Base-by-base conservation (phyloP, 2,888 invertebrate genomes). In the Cephus spinipes region DNA sequence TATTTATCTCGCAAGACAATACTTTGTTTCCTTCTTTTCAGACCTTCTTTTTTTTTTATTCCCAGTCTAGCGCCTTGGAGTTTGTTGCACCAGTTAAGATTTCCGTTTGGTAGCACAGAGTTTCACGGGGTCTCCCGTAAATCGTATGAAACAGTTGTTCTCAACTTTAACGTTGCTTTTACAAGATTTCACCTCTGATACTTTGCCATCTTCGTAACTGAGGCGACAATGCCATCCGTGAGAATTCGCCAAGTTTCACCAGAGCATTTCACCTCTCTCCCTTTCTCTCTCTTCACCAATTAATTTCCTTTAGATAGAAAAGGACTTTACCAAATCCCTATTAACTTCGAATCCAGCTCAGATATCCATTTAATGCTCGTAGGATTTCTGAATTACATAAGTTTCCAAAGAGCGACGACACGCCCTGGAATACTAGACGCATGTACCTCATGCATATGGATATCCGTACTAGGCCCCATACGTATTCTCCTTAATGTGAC, bases 11-110 rank as follows among this genome's bases (percentile, higher is more conserved):
- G 2, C 31, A n/a, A 31, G 73, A 32, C n/a, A 40, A 6, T 68
- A n/a, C 35, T 34, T 32, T 73, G 68, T n/a, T 76, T 74, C 76
- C 35, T 78, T 71, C 77, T 76, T 74, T 77, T 77, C 76, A 77
- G 75, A 75, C 75, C 23, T 32, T 31, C 30, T 34, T 15, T 55
- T 15, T 12, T 23, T 23, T 55, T 1, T 23, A 55, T 55, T 55
- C 23, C 40, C 40, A 55, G 23, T 55, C 40, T 35, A 73, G 12
- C 68, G 68, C 31, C 23, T 35, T 15, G 31, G 15, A 55, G 40
- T 55, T 55, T 55, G 23, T 23, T 55, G 40, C 40, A 6, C 23
- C 40, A 55, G 40, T 55, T 55, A 55, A 55, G 40, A 55, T 55
- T 55, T 55, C 40, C 40, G 40, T 55, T 55, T 55, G 23, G 40